These are phyloP conservation scores for Euphonia xanthogaster DNA, from an alignment of 2,797 vertebrate genomes.

Conservation along the genomic window DNA sequence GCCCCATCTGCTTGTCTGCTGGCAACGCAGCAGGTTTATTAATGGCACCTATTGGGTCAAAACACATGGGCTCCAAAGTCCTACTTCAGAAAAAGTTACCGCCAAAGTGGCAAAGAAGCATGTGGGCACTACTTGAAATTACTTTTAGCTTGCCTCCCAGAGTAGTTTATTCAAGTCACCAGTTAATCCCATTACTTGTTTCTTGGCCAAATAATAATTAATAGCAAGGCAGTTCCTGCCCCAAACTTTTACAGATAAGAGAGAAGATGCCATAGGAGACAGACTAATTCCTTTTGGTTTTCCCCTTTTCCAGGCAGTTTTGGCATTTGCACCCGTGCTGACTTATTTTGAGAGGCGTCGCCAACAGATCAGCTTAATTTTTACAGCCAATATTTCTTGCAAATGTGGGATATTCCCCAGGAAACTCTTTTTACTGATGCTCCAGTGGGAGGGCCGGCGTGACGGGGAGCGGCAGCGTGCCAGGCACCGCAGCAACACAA, in stretches of 20 bases:
- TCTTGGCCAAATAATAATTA: slow-evolving; percentile 44
- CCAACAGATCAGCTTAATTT: background rate
- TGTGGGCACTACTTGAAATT: background rate
- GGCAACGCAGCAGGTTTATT: background rate
- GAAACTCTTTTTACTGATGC: background rate
- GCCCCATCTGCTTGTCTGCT: background rate
- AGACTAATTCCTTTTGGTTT: background rate
- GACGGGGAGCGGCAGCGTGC: background rate
- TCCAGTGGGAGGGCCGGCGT: accelerated
- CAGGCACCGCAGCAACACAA: background rate
- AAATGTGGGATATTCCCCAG: slow-evolving; percentile 35
- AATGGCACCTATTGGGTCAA: background rate
- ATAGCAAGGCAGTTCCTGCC: slow-evolving; percentile 7
- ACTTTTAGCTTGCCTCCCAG: background rate
- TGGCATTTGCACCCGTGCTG: accelerated
- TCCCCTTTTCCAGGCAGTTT: slow-evolving; percentile 9
- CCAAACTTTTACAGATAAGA: slow-evolving; percentile 12
- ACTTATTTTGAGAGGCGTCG: background rate
- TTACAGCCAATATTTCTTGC: background rate
- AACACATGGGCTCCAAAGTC: background rate
- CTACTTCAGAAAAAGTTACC: background rate
- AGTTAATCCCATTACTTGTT: slow-evolving; percentile 28
- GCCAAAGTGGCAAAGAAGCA: background rate
- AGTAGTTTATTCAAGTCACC: background rate
- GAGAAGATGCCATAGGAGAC: slow-evolving; percentile 10